Conservation (phyloP, 2,797 vertebrate species). For the Iguana delicatissima region DNA sequence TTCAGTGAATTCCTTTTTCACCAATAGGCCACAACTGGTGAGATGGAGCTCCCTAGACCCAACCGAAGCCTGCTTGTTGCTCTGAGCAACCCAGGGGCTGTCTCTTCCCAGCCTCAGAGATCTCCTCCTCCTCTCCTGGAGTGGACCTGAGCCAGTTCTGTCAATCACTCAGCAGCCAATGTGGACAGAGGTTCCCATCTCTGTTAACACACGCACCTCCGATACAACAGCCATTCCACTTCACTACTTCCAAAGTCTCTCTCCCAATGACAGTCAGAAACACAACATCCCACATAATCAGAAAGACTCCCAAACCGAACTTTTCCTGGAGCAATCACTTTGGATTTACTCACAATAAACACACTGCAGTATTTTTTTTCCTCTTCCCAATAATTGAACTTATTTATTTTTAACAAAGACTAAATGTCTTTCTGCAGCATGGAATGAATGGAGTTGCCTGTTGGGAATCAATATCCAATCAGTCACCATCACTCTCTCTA, state of each 20-base stretch:
- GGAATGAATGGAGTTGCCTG: conserved; percentile 48
- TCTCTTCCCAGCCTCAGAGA: no score
- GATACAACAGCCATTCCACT: neutral
- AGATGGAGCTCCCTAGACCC: neutral
- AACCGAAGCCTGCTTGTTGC: neutral
- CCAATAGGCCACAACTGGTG: neutral
- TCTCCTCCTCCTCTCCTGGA: neutral
- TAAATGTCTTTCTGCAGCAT: conserved; percentile 63
- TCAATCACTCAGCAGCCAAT: no score
- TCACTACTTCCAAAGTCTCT: neutral
- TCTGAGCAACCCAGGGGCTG: neutral
- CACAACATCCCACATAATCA: neutral
- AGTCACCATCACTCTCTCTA: neutral
- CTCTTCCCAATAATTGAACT: conserved; percentile 70
- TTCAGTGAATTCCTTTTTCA: no score
- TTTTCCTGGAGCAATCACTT: conserved; percentile 70
- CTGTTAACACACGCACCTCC: neutral
- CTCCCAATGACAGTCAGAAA: neutral
- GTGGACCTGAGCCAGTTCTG: no score
- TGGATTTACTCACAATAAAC: conserved; percentile 73
- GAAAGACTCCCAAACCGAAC: conserved; percentile 5
- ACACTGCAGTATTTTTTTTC: conserved; percentile 46
- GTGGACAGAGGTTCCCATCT: neutral
- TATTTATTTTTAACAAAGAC: conserved; percentile 78
- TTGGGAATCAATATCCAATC: conserved; percentile 15